A percentile compares a stretch with the other conserved stretches of the same genome.
Conservation (phyloP, 2,113 vertebrate species). For the Sturnira hondurensis region DNA sequence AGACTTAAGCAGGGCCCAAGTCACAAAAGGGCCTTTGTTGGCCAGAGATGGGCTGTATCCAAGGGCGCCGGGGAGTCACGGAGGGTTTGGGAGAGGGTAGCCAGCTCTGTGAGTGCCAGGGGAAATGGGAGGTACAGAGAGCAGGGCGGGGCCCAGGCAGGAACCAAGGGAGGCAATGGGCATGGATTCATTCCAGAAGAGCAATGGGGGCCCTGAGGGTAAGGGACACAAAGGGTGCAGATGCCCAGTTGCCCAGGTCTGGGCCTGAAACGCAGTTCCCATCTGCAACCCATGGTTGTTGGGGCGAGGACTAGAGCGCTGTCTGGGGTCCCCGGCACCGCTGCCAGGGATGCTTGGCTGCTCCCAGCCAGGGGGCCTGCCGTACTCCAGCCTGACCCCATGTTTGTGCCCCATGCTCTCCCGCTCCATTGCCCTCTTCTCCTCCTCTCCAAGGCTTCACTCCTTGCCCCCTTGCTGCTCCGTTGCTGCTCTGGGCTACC, state of each 20-base stretch:
- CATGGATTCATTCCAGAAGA: neutral
- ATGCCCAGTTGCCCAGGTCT: neutral
- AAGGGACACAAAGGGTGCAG: neutral
- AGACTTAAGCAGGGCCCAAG: neutral
- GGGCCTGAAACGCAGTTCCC: neutral
- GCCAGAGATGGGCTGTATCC: neutral
- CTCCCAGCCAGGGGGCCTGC: neutral
- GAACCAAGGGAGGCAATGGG: neutral
- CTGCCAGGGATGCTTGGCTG: no score
- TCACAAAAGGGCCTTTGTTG: neutral
- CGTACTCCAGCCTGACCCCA: neutral
- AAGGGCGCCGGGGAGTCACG: neutral
- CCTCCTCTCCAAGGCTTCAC: neutral
- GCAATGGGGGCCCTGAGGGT: neutral
- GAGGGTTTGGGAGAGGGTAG: neutral
- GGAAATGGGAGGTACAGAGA: neutral
- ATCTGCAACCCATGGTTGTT: neutral
- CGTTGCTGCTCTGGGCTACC: neutral
- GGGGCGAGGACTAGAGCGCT: neutral
- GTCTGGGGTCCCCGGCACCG: neutral
- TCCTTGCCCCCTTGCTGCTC: neutral
- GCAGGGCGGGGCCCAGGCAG: neutral
- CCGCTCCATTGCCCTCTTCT: neutral
- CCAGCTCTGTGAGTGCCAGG: neutral
- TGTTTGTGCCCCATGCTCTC: neutral